Evolutionary conservation across 2,113 vertebrate genomes (phyloP).

Genomic region (Dasyprocta punctata): DNA sequence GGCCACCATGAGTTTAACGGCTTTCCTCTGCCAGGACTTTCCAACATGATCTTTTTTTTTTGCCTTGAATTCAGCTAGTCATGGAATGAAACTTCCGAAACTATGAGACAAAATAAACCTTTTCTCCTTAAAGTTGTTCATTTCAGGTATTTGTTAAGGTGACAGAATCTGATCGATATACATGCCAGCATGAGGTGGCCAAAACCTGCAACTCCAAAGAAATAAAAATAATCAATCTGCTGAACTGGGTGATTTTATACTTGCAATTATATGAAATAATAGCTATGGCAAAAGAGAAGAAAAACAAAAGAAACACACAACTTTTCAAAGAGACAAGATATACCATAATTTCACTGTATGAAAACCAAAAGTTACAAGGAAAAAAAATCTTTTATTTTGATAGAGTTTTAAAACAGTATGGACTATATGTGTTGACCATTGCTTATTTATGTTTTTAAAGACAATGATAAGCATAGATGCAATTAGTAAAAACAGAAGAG

Average conservation of each 20-base stretch:
- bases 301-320: slow-evolving; percentile 24
- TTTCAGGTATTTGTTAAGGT: background rate
- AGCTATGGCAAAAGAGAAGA: background rate
- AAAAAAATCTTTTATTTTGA: background rate
- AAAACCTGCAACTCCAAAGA: background rate
- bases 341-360: slow-evolving; percentile 35
- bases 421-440: slow-evolving; percentile 46
- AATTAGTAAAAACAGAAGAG: background rate
- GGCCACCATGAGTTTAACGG: background rate
- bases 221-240: background rate
- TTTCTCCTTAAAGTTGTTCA: background rate
- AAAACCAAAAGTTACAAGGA: slow-evolving; percentile 39
- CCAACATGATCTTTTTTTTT: background rate
- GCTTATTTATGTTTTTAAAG: background rate
- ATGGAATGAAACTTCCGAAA: background rate
- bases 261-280: slow-evolving; percentile 34
- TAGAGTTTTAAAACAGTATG: slow-evolving; percentile 50
- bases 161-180: background rate
- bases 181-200: background rate
- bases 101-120: background rate
- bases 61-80: background rate
- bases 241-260: slow-evolving; percentile 2
- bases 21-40: background rate
- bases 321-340: slow-evolving; percentile 12
- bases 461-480: background rate